Evolutionary conservation across 1,140 invertebrate genomes (phyloP).

Genomic region (Thaumatotibia leucotreta): DNA sequence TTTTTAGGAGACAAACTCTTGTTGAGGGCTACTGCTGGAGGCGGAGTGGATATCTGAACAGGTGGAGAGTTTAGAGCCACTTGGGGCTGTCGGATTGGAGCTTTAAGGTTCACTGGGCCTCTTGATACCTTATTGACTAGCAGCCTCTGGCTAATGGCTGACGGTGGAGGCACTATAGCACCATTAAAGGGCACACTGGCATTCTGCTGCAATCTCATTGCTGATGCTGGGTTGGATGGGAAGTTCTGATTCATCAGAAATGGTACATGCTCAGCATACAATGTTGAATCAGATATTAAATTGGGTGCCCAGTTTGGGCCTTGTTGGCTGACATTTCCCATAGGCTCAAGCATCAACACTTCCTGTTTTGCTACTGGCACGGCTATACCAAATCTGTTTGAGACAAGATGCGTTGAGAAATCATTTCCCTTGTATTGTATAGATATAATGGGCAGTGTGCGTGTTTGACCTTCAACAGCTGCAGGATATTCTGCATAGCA

Average conservation of each 20-base stretch:
- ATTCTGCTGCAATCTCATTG: conserved; percentile 62
- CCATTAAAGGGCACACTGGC: conserved; percentile 52
- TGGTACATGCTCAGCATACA: conserved; percentile 61
- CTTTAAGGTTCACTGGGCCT: conserved; percentile 52
- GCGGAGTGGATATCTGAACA: conserved; percentile 15
- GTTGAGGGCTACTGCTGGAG: conserved; percentile 25
- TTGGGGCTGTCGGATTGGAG: conserved; percentile 57
- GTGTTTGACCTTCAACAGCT: conserved; percentile 52
- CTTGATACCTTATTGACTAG: conserved; percentile 52
- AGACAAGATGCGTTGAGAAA: conserved; percentile 60
- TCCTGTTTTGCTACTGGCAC: conserved; percentile 54
- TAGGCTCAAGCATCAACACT: conserved; percentile 42
- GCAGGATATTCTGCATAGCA: conserved; percentile 74
- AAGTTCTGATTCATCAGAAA: conserved; percentile 66
- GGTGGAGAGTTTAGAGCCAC: conserved; percentile 16
- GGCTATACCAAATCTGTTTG: conserved; percentile 50
- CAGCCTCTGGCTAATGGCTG: conserved; percentile 45
- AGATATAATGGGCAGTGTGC: conserved; percentile 57
- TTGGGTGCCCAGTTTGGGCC: conserved; percentile 44
- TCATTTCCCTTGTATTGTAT: conserved; percentile 68
- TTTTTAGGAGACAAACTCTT: conserved; percentile 59
- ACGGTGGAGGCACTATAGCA: conserved; percentile 31
- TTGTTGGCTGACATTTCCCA: conserved; percentile 39
- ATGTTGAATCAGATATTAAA: conserved; percentile 34
- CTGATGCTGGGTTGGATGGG: conserved; percentile 59